Evolutionary conservation across 2,797 vertebrate genomes (phyloP).

Genomic region (Menidia menidia): DNA sequence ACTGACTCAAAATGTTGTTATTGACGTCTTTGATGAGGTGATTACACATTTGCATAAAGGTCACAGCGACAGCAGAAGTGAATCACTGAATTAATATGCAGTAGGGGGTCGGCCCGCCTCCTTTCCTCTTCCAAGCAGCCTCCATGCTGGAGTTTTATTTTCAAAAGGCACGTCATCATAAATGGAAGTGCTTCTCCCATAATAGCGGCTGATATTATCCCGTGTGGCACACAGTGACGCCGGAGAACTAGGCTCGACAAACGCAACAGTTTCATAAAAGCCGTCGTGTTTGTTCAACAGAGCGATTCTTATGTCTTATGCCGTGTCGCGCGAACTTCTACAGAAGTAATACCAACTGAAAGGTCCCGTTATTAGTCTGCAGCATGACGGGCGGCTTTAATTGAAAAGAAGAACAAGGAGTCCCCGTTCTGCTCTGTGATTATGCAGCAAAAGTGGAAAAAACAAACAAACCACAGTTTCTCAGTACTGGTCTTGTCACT

Average conservation of each 20-base stretch:
- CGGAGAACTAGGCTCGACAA: slow-evolving; percentile 6
- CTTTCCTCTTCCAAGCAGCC: slow-evolving; percentile 5
- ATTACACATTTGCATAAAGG: slow-evolving; percentile 62
- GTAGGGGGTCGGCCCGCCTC: slow-evolving; percentile 34
- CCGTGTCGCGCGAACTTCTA: background rate
- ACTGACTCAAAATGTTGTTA: slow-evolving; percentile 48
- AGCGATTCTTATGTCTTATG: background rate
- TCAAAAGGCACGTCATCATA: slow-evolving; percentile 24
- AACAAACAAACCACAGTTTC: no score
- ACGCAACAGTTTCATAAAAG: background rate
- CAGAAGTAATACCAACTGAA: background rate
- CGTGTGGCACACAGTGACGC: background rate
- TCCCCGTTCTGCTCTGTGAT: no score
- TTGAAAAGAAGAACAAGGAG: no score
- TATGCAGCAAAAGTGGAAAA: no score
- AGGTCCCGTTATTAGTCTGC: background rate
- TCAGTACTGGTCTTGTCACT: no score
- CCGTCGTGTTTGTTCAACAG: background rate
- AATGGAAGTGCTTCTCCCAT: slow-evolving; percentile 21
- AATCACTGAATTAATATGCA: slow-evolving; percentile 47
- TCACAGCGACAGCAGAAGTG: slow-evolving; percentile 39
- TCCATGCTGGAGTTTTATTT: slow-evolving; percentile 21
- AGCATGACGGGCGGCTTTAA: background rate
- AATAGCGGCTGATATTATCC: slow-evolving; percentile 30
- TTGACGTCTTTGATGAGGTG: slow-evolving; percentile 64